Evolutionary conservation across 2,113 vertebrate genomes (phyloP).

Genomic region (Campylomormyrus numenius): DNA sequence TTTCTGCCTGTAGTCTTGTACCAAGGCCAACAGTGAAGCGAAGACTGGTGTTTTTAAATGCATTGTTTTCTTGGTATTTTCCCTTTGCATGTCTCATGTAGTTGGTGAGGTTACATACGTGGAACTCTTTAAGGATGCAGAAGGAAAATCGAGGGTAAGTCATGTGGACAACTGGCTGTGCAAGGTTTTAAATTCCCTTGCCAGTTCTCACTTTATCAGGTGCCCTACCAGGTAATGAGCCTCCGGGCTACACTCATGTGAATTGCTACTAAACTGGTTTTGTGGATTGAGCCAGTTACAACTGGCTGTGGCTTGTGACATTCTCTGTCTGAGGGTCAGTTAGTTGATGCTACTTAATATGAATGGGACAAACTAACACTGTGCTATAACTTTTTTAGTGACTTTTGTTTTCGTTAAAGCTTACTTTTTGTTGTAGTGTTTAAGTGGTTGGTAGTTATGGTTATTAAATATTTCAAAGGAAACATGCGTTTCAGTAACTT

Average conservation of each 20-base stretch:
- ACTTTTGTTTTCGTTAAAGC: constrained; percentile 45
- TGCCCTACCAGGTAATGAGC: constrained; percentile 78
- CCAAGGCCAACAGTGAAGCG: constrained; percentile 87
- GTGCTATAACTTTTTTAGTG: constrained; percentile 78
- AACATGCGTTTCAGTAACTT: constrained; percentile 53
- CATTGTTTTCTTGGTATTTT: constrained; percentile 99
- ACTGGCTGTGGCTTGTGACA: constrained; percentile 61
- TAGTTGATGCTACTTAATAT: constrained; percentile 57
- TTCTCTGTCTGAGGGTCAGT: constrained; percentile 55
- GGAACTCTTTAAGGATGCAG: constrained; percentile 99
- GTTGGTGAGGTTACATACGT: constrained; percentile 99
- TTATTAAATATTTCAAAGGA: constrained; percentile 58
- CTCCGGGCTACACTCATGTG: constrained; percentile 79
- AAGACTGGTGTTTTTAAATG: constrained; percentile 94
- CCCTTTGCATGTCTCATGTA: constrained; percentile 99
- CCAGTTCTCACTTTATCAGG: constrained; percentile 87
- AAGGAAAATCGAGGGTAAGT: constrained; percentile 99
- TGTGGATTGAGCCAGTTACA: constrained; percentile 68
- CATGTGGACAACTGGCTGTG: constrained; percentile 90
- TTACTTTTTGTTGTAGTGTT: constrained; percentile 57
- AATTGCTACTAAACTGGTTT: constrained; percentile 61
- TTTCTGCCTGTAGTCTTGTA: constrained; percentile 89
- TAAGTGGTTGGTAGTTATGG: constrained; percentile 57
- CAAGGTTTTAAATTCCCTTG: constrained; percentile 94
- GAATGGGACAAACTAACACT: constrained; percentile 60